These are phyloP conservation scores for Scalopus aquaticus DNA, from an alignment of 2,113 vertebrate species.

Conservation along the genomic window DNA sequence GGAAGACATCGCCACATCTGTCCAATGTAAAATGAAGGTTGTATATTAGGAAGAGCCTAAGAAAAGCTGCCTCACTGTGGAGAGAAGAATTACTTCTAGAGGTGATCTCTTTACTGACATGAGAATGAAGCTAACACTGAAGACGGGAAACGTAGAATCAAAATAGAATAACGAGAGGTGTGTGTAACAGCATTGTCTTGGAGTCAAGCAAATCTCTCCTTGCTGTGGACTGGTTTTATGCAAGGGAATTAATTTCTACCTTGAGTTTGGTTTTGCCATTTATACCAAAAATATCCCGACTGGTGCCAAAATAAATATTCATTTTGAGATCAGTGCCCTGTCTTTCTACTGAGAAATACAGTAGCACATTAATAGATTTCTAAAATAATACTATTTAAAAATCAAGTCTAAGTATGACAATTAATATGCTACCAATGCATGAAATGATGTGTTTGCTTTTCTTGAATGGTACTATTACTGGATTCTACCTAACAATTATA, in stretches of 20 bases:
- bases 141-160: background rate
- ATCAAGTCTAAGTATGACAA: background rate
- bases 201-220: background rate
- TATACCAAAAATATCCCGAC: background rate
- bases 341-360: background rate
- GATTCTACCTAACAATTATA: slow-evolving; percentile 11
- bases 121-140: background rate
- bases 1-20: background rate
- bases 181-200: rapidly evolving
- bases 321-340: background rate
- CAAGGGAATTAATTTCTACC: background rate
- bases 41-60: background rate
- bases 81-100: background rate
- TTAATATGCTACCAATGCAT: background rate
- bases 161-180: background rate
- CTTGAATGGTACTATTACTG: background rate
- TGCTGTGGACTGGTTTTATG: background rate
- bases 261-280: background rate
- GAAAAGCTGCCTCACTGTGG: background rate
- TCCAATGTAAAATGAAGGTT: background rate
- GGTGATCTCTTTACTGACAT: background rate
- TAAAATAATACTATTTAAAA: background rate
- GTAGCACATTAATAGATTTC: background rate
- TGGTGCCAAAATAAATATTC: background rate
- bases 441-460: background rate